A percentile compares a stretch with the other conserved stretches of the same genome.
phyloP scores from a whole-genome alignment of 1,140 invertebrate species.

The Pollicipes pollicipes region DNA sequence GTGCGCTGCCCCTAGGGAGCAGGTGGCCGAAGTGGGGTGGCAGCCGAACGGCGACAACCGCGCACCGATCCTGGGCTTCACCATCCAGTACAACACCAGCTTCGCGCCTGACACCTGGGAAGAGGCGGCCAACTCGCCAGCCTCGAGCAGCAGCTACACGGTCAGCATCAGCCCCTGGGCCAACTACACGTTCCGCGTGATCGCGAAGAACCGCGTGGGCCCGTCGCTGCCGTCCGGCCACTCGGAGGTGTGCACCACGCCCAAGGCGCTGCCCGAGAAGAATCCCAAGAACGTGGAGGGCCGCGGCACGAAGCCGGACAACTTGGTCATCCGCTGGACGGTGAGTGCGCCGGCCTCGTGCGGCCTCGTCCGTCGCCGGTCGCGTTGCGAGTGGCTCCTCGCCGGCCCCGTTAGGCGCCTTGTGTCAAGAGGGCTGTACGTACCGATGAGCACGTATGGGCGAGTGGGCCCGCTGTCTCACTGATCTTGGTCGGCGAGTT shows the following conservation, averaged over 20 bases:
- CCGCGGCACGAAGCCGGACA: slow-evolving; percentile 64
- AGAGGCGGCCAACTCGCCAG: slow-evolving; percentile 30
- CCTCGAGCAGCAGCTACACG: slow-evolving; percentile 14
- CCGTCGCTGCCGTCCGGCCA: slow-evolving; percentile 63
- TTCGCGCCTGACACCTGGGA: slow-evolving; percentile 88
- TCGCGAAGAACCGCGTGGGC: slow-evolving; percentile 85
- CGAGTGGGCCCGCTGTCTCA: too few species aligned
- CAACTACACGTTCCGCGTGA: slow-evolving; percentile 90
- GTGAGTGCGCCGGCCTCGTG: slow-evolving; percentile 31
- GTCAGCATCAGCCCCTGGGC: slow-evolving; percentile 72
- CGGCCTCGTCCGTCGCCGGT: slow-evolving; percentile 2
- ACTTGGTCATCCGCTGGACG: slow-evolving; percentile 88
- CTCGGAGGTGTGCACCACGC: slow-evolving; percentile 64
- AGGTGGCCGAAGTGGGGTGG: slow-evolving; percentile 35
- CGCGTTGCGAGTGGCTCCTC: neutral
- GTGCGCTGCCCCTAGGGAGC: neutral
- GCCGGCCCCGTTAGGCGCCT: neutral
- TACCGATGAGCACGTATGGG: neutral
- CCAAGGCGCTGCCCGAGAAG: slow-evolving; percentile 70
- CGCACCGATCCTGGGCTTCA: slow-evolving; percentile 77
- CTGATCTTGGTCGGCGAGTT: too few species aligned
- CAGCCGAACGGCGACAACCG: slow-evolving; percentile 77
- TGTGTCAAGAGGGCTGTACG: neutral
- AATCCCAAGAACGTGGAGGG: slow-evolving; percentile 91
- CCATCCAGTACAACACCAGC: slow-evolving; percentile 83